Evolutionary conservation across 2,113 vertebrate species (phyloP), one percentile per base, ranked within the genome.

Genomic region (Craseonycteris thonglongyai): DNA sequence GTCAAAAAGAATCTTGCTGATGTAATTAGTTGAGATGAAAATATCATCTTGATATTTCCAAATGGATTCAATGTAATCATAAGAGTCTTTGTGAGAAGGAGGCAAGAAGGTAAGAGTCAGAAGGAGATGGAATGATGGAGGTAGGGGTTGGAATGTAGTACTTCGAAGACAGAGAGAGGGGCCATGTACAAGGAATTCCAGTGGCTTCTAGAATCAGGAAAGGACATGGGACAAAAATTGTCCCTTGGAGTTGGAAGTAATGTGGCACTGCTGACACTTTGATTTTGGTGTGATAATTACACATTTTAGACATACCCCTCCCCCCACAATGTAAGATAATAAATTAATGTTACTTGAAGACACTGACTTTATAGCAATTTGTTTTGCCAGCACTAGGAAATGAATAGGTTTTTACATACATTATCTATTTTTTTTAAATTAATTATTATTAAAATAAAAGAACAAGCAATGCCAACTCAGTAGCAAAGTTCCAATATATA

Each of bases 281-380:
- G 7, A 40, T 9, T 33, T 61, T 51, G 59, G 19, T 9, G 15
- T 21, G 7, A 4, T 14, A 19, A 49, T 10, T 10, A 18, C 4
- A 42, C 15, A 40, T 69, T 74, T 84, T 45, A 83, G 30, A 30
- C 66, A 33, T 35, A 38, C 65, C 51, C 15, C 65, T 51, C 15
- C 15, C 21, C 47, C 35, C 22, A 30, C 18, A 85, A 58, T 16
- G 5, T 42, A n/a, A 56, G 11, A 93, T 3, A 30, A 45, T 45
- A 49, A n/a, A 26, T 40, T 68, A 69, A 76, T 80, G 30, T 75
- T 21, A 40, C 35, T 93, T 75, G 54, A 90, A 88, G 56, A 81
- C 13, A 40, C 10, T 4, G 26, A n/a, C 18, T 56, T 30, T 65
- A 7, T 38, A 9, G 40, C 59, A 66, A 26, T 88, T 66, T 76